Evolutionary conservation across 2,888 invertebrate genomes (phyloP), one percentile per base, ranked within the genome.

Genomic region (Lobophora halterata): DNA sequence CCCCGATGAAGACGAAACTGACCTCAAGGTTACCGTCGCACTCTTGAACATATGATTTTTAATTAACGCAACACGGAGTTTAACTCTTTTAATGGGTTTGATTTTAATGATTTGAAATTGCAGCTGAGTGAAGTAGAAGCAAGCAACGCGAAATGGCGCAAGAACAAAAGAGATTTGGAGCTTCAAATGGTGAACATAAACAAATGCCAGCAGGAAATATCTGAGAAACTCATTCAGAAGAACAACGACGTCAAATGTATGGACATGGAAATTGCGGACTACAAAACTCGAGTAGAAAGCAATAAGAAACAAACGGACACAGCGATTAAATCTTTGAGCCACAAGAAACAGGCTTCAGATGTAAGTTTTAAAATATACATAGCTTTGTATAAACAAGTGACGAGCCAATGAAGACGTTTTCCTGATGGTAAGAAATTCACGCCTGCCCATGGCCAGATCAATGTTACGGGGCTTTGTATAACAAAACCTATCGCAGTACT

Each of bases 101-200:
- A 5, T 14, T 14, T 14, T 7, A 11, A 26, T 7, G 11, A 26
- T 14, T 10, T 3, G 20, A 4, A 17, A 1, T 8, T 64, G 16
- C 31, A 86, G 85, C 43, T 80, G 3, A 69, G 62, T 46, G 68
- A 73, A 46, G 55, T 72, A 17, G 83, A 85, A 39, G 26, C 34
- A 8, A 79, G 70, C 46, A 50, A 55, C 14, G 48, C 38, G 3
- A 82, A 79, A 58, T 86, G 83, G 83, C 73, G 77, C 0, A 76
- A 71, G 49, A 75, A 68, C 33, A 76, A 71, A 31, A 78, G 74
- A 50, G 80, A 83, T 16, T 36, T 83, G 13, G 81, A 83, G 46
- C 53, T 58, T 4, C 63, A 83, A 65, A 14, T 76, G 23, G 45
- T 37, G n/a, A 66, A 51, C 18, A 31, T 82, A 5, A 51, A 58